Evolutionary conservation across 2,797 vertebrate genomes (phyloP).

Genomic region (Acrossocheilus fasciatus): DNA sequence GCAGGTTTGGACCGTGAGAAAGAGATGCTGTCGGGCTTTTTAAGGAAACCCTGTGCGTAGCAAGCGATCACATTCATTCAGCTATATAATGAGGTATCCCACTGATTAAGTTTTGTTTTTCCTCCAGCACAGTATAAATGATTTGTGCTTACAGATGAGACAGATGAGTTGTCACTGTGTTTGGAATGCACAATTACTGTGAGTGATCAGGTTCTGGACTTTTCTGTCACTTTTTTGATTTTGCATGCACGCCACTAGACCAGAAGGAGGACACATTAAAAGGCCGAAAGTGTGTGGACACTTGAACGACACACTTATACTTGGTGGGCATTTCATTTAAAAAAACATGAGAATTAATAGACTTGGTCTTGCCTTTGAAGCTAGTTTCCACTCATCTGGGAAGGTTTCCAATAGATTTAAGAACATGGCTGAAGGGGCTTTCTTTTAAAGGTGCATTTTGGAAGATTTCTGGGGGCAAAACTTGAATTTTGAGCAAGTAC

Average conservation of each 20-base stretch:
- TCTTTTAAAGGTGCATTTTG: neutral
- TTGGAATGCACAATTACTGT: conserved; percentile 50
- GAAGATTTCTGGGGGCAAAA: neutral
- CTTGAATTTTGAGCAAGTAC: neutral
- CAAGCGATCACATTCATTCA: conserved; percentile 69
- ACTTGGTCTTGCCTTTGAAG: neutral
- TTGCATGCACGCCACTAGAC: conserved; percentile 7
- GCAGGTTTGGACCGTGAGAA: conserved; percentile 46
- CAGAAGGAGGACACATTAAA: neutral
- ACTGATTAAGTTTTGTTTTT: conserved; percentile 68
- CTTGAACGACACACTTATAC: neutral
- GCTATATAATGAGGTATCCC: conserved; percentile 71
- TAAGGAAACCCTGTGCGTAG: conserved; percentile 66
- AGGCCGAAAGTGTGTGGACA: neutral
- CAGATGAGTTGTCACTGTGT: conserved; percentile 57
- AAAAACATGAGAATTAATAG: neutral
- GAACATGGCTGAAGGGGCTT: neutral
- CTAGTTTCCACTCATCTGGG: neutral
- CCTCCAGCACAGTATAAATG: conserved; percentile 60
- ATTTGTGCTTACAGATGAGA: conserved; percentile 55
- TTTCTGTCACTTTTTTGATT: conserved; percentile 38
- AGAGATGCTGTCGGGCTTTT: conserved; percentile 55
- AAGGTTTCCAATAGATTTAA: neutral
- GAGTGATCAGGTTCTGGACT: conserved; percentile 35
- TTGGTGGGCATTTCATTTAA: neutral